Base-by-base conservation (phyloP, 1,140 invertebrate species). In the Ctenoplectra terminalis region DNA sequence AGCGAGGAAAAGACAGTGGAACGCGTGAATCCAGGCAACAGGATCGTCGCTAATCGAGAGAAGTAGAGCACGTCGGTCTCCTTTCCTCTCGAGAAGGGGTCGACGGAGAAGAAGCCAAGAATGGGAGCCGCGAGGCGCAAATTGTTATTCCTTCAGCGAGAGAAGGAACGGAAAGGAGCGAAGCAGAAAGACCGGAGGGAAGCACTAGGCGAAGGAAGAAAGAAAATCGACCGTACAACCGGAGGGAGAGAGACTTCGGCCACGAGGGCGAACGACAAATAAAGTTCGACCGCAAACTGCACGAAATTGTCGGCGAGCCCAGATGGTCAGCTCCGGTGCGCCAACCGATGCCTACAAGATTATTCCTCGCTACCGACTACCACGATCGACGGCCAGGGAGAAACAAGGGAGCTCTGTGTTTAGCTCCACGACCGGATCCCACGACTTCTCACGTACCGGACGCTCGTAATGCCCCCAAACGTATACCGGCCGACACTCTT, bases 241-340 rank as follows among this genome's bases (percentile, higher is more conserved):
- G 70, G 60, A 40, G 74, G 66, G 69, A 60, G 58, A 67, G 70
- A 85, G 66, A 86, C 82, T 89, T 81, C 37, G 85, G 86, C 86
- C 89, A 89, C 83, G 84, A 86, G 88, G 88, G 82, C 72, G 86
- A 87, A 89, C 84, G 90, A 92, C 89, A 92, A 92, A 92, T 90
- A 91, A 91, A 90, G 83, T 91, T 90, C 83, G 86, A 92, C 91
- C 91, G 89, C 91, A 92, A 92, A 91, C 90, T 90, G 84, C 85
- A 87, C 87, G 84, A 92, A 92, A 92, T 91, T 90, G 87, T 90
- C 75, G 82, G 69, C 73, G 84, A 91, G 78, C 70, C 87, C 90
- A 91, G 91, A 91, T 91, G 90, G 90, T 84, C 87, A 76, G 80
- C 84, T 87, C 78, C 70, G 74, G 64, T 81, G 79, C 81, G 81